Base-by-base conservation (phyloP, 2,113 vertebrate genomes). In the Rutilus rutilus region DNA sequence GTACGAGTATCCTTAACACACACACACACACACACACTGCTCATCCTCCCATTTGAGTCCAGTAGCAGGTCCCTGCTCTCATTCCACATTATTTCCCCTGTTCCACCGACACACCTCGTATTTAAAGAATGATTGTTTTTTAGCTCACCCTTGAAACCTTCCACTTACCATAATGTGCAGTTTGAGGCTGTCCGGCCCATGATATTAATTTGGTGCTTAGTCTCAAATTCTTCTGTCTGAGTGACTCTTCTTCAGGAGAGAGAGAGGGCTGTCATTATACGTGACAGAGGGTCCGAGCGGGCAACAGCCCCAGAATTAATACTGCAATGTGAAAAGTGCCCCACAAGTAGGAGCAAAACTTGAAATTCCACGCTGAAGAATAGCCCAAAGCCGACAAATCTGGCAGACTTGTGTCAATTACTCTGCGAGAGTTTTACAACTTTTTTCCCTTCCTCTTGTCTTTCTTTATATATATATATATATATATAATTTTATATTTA, bases 301-400 rank as follows among this genome's bases (percentile, higher is more conserved):
- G 90, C 91, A 90, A 90, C 91, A 88, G 86, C 84, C 30, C 86
- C 84, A 79, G 88, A 89, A 86, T 90, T 94, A 91, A 92, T 94
- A 93, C 91, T 86, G 88, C 86, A 9, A 91, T 93, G 94, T 94
- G 93, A 95, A 94, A 94, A 92, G 91, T 91, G 92, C 87, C 89
- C 91, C 92, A 89, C 92, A 93, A 93, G 92, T 94, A 91, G 89
- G 88, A 93, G 84, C 92, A 92, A 94, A 95, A 95, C 91, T 92
- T 93, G 92, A 95, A 94, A 94, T 94, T 95, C 93, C 93, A 90
- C 89, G 89, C 92, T 69, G 89, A 82, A 89, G 88, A 86, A 91
- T 93, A 88, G 89, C 94, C 85, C 25, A 89, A 89, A 93, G 92
- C 89, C 89, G 93, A 90, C 90, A 91, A 92, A 93, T 94, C 87